phyloP scores from a whole-genome alignment of 2,888 invertebrate species.

The Leptinotarsa rubiginosa region DNA sequence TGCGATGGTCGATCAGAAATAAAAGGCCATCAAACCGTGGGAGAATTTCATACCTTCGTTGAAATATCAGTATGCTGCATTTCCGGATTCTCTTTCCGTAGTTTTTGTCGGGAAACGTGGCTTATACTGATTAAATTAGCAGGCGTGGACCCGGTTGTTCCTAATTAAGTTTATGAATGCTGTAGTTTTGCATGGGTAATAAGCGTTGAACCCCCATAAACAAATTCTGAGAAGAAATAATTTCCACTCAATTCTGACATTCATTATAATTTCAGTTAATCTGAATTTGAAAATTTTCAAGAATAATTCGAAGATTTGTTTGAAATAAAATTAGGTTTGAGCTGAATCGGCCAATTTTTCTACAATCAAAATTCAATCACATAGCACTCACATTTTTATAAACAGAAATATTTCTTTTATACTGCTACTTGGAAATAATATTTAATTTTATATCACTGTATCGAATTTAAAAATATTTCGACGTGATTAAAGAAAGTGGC shows the following conservation, averaged over 20 bases:
- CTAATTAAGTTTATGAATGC: not conserved
- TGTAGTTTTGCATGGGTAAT: not conserved
- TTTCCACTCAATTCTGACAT: not conserved
- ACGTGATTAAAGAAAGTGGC: constrained; percentile 1
- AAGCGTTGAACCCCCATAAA: not conserved
- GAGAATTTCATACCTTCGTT: constrained; percentile 15
- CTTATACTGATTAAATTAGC: not conserved
- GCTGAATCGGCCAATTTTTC: not conserved
- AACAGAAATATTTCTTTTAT: not conserved
- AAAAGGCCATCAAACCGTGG: constrained; percentile 5
- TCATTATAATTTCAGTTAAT: too few relatives aligned
- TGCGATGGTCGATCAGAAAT: constrained; percentile 13
- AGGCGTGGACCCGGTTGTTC: not conserved
- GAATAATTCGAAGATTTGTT: too few relatives aligned
- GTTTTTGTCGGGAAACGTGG: constrained; percentile 17
- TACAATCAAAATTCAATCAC: constrained; percentile 3
- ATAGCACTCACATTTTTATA: not conserved
- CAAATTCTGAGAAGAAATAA: not conserved
- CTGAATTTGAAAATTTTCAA: too few relatives aligned
- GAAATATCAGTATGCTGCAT: constrained; percentile 13
- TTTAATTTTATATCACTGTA: constrained; percentile 10
- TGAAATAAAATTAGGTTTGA: too few relatives aligned
- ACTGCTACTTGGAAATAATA: not conserved
- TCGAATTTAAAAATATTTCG: not conserved
- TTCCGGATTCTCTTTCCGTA: constrained; percentile 12